Conservation (phyloP, 2,113 vertebrate genomes). For the Bombycilla garrulus region DNA sequence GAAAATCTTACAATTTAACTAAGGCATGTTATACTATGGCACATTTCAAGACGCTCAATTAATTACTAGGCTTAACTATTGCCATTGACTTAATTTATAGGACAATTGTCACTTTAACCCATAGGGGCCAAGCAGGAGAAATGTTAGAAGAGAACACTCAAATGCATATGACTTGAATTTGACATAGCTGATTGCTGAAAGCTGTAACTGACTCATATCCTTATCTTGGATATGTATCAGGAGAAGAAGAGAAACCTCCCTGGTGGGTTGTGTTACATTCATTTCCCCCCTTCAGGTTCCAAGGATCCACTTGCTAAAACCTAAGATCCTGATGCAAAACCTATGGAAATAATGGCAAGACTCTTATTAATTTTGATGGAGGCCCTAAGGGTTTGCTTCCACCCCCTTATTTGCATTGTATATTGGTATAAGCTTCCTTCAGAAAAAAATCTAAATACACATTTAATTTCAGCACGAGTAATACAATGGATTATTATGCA, state of each 20-base stretch:
- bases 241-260: neutral
- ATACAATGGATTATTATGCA: neutral
- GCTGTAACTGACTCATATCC: neutral
- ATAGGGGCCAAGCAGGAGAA: neutral
- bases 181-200: neutral
- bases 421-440: neutral
- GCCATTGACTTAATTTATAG: neutral
- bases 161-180: neutral
- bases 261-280: neutral
- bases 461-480: neutral
- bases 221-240: neutral
- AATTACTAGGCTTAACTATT: neutral
- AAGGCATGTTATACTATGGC: too few species aligned
- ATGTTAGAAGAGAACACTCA: neutral
- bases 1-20: neutral
- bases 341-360: neutral
- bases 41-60: neutral
- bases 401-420: neutral
- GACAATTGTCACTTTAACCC: neutral
- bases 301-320: neutral
- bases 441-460: slow-evolving; percentile 9
- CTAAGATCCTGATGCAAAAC: neutral
- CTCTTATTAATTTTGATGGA: neutral
- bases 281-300: neutral
- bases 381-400: neutral